Conservation (phyloP, 2,113 vertebrate genomes). For the Plectropomus leopardus region DNA sequence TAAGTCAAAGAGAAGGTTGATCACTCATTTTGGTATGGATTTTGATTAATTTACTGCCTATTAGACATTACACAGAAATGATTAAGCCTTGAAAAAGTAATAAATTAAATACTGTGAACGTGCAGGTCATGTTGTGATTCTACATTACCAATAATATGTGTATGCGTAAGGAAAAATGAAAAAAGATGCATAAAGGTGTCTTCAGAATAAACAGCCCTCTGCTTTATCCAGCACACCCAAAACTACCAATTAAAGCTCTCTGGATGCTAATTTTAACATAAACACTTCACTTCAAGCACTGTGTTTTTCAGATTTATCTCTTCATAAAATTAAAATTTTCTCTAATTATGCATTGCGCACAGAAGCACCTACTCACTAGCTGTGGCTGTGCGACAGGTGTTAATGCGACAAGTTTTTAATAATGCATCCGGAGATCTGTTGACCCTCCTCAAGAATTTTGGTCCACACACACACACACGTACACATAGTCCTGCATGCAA, state of each 20-base stretch:
- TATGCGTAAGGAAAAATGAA: not conserved
- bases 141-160: not conserved
- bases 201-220: conserved; percentile 5
- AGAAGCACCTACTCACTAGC: conserved; percentile 22
- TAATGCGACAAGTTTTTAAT: conserved; percentile 62
- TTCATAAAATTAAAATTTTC: conserved; percentile 26
- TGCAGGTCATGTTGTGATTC: not conserved
- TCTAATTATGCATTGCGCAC: conserved; percentile 35
- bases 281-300: too few relatives aligned
- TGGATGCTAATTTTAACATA: conserved; percentile 18
- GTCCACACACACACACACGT: conserved; percentile 7
- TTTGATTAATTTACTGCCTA: not conserved
- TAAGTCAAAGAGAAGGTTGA: not conserved
- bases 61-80: not conserved
- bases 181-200: not conserved
- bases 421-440: conserved; percentile 59
- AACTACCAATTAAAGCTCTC: conserved; percentile 26
- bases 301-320: not conserved
- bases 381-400: conserved; percentile 54
- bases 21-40: not conserved
- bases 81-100: not conserved
- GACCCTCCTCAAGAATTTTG: conserved; percentile 49
- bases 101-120: not conserved
- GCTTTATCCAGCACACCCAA: not conserved
- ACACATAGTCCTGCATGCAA: conserved; percentile 15